phyloP scores from a whole-genome alignment of 2,113 vertebrate species.

The Pleuronectes platessa region DNA sequence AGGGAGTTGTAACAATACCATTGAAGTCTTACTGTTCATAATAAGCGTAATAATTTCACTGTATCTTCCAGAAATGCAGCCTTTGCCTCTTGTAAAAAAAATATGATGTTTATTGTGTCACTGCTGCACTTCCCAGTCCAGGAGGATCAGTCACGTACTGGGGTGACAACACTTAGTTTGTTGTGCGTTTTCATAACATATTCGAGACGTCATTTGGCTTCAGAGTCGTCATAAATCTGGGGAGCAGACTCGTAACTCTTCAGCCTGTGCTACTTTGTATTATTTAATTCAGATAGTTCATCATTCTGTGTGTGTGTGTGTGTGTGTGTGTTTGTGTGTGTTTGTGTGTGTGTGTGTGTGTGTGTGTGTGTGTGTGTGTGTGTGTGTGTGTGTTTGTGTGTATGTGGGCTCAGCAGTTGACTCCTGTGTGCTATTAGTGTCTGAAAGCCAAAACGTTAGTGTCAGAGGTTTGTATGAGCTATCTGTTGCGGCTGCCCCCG shows the following conservation, averaged over 20 bases:
- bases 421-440: slow-evolving; percentile 41
- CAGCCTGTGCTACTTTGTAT: slow-evolving; percentile 22
- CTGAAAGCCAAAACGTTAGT: slow-evolving; percentile 54
- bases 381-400: slow-evolving; percentile 21
- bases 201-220: slow-evolving; percentile 28
- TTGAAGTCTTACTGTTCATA: slow-evolving; percentile 46
- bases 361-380: slow-evolving; percentile 29
- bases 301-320: slow-evolving; percentile 28
- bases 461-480: slow-evolving; percentile 47
- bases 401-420: slow-evolving; percentile 24
- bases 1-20: slow-evolving; percentile 35
- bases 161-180: slow-evolving; percentile 6
- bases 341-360: slow-evolving; percentile 26
- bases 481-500: slow-evolving; percentile 47
- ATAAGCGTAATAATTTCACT: slow-evolving; percentile 29
- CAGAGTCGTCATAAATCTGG: slow-evolving; percentile 11
- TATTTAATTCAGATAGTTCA: slow-evolving; percentile 25
- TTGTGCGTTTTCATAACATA: slow-evolving; percentile 21
- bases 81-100: slow-evolving; percentile 25
- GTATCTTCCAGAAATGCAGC: slow-evolving; percentile 43
- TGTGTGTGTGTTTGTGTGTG: slow-evolving; percentile 22
- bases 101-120: slow-evolving; percentile 14
- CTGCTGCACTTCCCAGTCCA: slow-evolving; percentile 5
- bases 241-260: slow-evolving; percentile 6
- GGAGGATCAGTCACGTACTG: slow-evolving; percentile 1